phyloP scores from a whole-genome alignment of 35 echinoderm and acorn worm genomes.

The Ptychodera flava region DNA sequence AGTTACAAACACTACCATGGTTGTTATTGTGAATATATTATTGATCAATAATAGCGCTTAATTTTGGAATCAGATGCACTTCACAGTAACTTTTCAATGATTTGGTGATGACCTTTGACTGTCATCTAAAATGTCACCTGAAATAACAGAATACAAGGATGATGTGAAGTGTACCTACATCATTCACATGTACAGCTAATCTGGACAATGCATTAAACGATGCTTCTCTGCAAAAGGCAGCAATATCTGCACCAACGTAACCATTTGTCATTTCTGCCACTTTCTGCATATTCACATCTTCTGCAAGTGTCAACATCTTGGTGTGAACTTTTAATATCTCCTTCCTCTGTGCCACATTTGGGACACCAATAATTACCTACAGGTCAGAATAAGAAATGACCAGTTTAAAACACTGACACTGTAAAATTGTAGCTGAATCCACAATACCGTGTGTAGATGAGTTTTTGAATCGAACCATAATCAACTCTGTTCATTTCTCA shows the following conservation, averaged over 20 bases:
- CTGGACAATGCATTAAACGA: conserved; percentile 21
- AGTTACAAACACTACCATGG: too few species aligned
- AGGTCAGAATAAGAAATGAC: not conserved
- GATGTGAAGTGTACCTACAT: not conserved
- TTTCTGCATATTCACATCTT: conserved; percentile 10
- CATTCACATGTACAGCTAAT: not conserved
- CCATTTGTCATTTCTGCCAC: conserved; percentile 30
- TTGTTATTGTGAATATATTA: too few species aligned
- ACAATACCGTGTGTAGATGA: too few species aligned
- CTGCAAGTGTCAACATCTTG: not conserved
- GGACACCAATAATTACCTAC: conserved; percentile 36
- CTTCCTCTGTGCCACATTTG: conserved; percentile 19
- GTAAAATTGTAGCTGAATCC: conserved; percentile 20
- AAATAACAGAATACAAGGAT: too few species aligned
- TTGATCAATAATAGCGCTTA: too few species aligned
- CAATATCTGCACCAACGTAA: conserved; percentile 36
- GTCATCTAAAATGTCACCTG: too few species aligned
- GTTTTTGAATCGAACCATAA: too few species aligned
- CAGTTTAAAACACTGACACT: conserved; percentile 31
- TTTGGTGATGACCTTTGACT: too few species aligned
- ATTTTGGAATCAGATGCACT: too few species aligned
- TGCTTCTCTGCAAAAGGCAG: conserved; percentile 32
- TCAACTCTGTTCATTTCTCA: too few species aligned
- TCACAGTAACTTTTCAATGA: too few species aligned
- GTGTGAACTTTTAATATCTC: conserved; percentile 23